These are phyloP conservation scores for Notolabrus celidotus DNA, from an alignment of 2,797 vertebrate species.

Conservation along the genomic window DNA sequence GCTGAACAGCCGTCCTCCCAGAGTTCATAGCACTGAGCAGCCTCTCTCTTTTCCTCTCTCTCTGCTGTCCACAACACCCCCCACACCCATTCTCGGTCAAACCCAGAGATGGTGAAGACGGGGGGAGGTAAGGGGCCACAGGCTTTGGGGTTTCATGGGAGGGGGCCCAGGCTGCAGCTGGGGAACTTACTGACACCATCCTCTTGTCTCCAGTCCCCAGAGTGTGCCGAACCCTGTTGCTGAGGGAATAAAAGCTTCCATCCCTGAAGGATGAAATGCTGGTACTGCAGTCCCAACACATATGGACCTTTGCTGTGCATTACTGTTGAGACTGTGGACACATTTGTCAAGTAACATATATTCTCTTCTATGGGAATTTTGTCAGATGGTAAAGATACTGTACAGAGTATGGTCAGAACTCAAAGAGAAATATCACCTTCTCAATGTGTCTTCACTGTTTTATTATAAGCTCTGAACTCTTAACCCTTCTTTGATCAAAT, in stretches of 20 bases:
- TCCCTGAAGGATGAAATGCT: conserved; percentile 32
- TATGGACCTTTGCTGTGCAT: conserved; percentile 39
- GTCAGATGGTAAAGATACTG: background rate
- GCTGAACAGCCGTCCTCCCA: conserved; percentile 72
- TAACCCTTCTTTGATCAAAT: too few relatives aligned
- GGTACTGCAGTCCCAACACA: conserved; percentile 47
- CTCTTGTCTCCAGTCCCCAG: conserved; percentile 54
- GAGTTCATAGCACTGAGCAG: conserved; percentile 56
- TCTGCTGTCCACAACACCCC: conserved; percentile 37
- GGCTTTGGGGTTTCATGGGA: conserved; percentile 33
- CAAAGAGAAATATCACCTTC: too few relatives aligned
- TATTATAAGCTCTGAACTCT: too few relatives aligned
- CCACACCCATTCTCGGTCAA: conserved; percentile 35
- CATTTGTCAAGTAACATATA: conserved; percentile 29
- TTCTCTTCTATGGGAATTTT: conserved; percentile 41
- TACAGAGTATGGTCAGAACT: background rate
- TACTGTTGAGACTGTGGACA: conserved; percentile 7
- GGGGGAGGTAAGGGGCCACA: conserved; percentile 26
- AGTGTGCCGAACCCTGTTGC: conserved; percentile 61
- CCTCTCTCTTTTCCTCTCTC: conserved; percentile 47
- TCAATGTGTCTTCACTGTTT: too few relatives aligned
- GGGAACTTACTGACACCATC: conserved; percentile 72
- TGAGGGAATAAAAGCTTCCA: conserved; percentile 52
- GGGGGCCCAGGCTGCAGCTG: conserved; percentile 59
- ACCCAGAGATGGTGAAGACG: conserved; percentile 39